Conservation (phyloP, 2,113 vertebrate species). For the Panthera tigris region DNA sequence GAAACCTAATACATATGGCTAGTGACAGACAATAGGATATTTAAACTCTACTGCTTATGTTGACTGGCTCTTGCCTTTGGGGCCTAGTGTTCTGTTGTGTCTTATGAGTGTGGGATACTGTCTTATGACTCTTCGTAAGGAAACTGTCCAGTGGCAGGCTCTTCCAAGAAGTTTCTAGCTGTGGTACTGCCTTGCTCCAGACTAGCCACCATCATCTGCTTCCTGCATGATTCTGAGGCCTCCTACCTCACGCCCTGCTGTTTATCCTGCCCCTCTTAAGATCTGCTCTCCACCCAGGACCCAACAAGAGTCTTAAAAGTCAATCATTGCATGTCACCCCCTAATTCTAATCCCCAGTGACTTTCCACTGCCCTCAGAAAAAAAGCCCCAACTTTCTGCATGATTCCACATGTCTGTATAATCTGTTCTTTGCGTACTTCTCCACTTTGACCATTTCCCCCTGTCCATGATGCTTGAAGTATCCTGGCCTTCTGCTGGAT, state of each 20-base stretch:
- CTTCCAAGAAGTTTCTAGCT: neutral
- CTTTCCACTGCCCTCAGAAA: neutral
- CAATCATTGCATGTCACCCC: neutral
- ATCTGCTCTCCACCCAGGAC: neutral
- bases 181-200: neutral
- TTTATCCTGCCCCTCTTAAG: neutral
- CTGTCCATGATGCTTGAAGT: neutral
- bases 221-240: neutral
- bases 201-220: neutral
- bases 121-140: neutral
- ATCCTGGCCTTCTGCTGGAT: neutral
- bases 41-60: neutral
- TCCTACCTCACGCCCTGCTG: neutral
- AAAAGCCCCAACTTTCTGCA: neutral
- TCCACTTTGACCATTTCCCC: neutral
- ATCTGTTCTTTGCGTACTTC: neutral
- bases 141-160: neutral
- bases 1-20: neutral
- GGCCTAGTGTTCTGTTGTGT: neutral
- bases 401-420: neutral
- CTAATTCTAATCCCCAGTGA: fast-evolving
- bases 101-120: neutral
- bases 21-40: neutral
- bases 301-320: neutral
- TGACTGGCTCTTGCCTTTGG: neutral